Evolutionary conservation across 2,888 invertebrate species (phyloP).

Genomic region (Phyllotreta striolata): DNA sequence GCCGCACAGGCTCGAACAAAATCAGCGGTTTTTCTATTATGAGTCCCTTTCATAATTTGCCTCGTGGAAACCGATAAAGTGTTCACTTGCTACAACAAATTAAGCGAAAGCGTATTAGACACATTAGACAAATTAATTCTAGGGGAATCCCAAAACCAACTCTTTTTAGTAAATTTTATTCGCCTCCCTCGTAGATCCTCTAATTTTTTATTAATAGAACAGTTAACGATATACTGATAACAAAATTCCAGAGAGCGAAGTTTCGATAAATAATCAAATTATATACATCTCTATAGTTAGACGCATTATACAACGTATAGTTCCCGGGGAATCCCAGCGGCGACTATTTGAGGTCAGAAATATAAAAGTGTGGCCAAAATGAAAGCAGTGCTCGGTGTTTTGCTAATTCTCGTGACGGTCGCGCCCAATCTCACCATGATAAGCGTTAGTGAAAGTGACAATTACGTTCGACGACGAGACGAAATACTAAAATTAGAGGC

Average conservation of each 20-base stretch:
- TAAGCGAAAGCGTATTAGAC: neutral
- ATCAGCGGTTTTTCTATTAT: constrained; percentile 81
- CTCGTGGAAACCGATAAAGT: constrained; percentile 75
- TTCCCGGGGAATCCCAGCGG: too few species aligned
- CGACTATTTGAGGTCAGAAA: too few species aligned
- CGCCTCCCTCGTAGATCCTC: too few species aligned
- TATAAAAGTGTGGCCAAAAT: neutral
- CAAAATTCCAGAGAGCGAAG: too few species aligned
- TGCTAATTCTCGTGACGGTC: neutral
- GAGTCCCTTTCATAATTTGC: constrained; percentile 75
- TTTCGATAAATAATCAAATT: too few species aligned
- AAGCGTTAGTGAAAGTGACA: constrained; percentile 35
- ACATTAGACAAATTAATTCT: too few species aligned
- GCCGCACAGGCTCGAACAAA: constrained; percentile 95
- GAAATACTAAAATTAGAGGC: constrained; percentile 31
- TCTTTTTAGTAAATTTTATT: too few species aligned
- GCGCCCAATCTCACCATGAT: neutral
- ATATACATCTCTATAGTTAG: too few species aligned
- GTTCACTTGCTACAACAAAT: constrained; percentile 67
- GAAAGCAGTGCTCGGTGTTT: neutral
- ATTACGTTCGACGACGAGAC: constrained; percentile 29
- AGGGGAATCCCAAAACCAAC: too few species aligned
- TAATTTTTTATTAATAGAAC: too few species aligned
- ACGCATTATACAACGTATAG: too few species aligned
- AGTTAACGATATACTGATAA: too few species aligned